A percentile compares a stretch with the other conserved stretches of the same genome.
Evolutionary conservation across 2,113 vertebrate genomes (phyloP).

Genomic region (Pithys albifrons): DNA sequence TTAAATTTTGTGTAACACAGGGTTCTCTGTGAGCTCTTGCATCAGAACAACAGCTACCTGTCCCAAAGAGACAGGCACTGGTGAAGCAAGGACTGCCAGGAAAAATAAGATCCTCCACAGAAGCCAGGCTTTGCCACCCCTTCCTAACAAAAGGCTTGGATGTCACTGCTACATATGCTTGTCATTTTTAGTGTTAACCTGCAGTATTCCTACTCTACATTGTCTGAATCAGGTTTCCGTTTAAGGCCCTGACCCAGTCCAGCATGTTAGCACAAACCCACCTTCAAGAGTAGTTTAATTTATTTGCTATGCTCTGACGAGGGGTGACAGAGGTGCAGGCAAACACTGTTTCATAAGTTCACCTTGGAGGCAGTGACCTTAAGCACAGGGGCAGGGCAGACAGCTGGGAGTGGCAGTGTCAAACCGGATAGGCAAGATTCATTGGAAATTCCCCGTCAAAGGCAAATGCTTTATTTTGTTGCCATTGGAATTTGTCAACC

Average conservation of each 20-base stretch:
- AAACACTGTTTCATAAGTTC: background rate
- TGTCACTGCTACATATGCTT: background rate
- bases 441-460: slow-evolving; percentile 13
- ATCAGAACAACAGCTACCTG: background rate
- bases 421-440: slow-evolving; percentile 48
- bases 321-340: background rate
- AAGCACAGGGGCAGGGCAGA: background rate
- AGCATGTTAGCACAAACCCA: background rate
- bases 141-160: background rate
- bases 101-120: background rate
- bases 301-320: background rate
- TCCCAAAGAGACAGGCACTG: background rate
- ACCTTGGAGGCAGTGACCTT: background rate
- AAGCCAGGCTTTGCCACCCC: background rate
- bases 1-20: background rate
- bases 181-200: background rate
- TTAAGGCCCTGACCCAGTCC: background rate
- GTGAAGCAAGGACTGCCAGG: background rate
- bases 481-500: background rate
- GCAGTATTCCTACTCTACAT: background rate
- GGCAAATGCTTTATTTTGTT: background rate
- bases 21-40: background rate
- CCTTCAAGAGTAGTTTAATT: background rate
- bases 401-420: background rate
- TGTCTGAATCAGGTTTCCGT: background rate